phyloP scores from a whole-genome alignment of 2,797 vertebrate species.

The Lophotriccus pileatus region DNA sequence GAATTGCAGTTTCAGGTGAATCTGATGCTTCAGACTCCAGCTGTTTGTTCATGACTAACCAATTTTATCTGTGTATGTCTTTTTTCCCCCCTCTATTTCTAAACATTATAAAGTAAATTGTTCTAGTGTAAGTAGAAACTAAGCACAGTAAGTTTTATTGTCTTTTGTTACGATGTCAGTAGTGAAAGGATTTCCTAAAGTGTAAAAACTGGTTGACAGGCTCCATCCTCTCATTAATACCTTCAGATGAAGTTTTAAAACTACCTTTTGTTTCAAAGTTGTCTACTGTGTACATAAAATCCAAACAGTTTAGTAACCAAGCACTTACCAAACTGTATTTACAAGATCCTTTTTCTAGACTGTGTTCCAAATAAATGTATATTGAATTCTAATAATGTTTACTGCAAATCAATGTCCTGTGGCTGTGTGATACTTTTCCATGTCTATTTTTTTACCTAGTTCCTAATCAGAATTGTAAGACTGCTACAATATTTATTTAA shows the following conservation, averaged over 20 bases:
- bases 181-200: not conserved
- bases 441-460: not conserved
- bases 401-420: not conserved
- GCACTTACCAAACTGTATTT: not conserved
- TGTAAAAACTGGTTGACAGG: not conserved
- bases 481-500: not conserved
- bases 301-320: not conserved
- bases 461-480: not conserved
- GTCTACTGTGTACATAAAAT: not conserved
- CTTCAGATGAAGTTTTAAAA: not conserved
- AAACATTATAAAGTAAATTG: not conserved
- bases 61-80: not conserved
- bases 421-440: not conserved
- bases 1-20: not conserved
- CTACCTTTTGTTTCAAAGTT: not conserved
- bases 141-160: not conserved
- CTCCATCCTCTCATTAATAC: not conserved
- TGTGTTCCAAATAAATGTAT: not conserved
- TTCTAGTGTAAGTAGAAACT: not conserved
- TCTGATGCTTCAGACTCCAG: not conserved
- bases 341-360: not conserved
- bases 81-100: accelerated
- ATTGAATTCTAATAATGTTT: not conserved
- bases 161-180: not conserved
- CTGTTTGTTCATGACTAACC: accelerated